Evolutionary conservation across 2,113 vertebrate genomes (phyloP).

Genomic region (Oceanodroma tethys): DNA sequence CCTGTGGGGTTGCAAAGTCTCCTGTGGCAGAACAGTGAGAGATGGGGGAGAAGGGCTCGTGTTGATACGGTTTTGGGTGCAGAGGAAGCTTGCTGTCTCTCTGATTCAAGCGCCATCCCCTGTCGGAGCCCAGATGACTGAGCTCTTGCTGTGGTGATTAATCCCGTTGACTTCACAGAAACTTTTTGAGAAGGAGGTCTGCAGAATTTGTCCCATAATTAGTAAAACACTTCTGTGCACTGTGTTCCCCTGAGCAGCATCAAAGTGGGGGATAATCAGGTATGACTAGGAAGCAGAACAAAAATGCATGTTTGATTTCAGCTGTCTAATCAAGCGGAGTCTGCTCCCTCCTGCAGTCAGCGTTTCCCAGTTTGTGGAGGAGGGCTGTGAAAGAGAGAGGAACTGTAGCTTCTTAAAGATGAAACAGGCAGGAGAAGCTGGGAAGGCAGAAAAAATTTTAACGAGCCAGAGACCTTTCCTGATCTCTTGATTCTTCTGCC

Average conservation of each 20-base stretch:
- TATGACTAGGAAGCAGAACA: constrained; percentile 18
- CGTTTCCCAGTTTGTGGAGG: background rate
- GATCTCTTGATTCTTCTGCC: background rate
- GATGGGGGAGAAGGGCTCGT: background rate
- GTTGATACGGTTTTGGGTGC: background rate
- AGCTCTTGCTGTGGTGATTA: constrained; percentile 28
- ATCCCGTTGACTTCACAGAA: constrained; percentile 25
- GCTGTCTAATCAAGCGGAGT: background rate
- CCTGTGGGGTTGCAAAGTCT: background rate
- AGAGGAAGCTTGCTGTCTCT: background rate
- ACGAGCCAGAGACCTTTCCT: background rate
- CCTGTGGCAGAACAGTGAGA: rapidly evolving
- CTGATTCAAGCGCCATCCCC: background rate
- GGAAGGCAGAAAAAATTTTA: background rate
- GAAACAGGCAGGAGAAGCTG: background rate
- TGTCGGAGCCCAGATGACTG: background rate
- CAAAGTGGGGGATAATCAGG: constrained; percentile 51
- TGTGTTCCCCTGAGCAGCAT: background rate
- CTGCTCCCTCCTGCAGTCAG: background rate
- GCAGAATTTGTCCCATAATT: constrained; percentile 47
- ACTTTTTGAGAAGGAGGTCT: background rate
- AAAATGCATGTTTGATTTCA: background rate
- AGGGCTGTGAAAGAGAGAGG: background rate
- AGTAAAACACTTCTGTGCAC: background rate
- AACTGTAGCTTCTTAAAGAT: background rate